These are phyloP conservation scores for Hedychridium roseum DNA, from an alignment of 2,888 invertebrate genomes.

Conservation along the genomic window DNA sequence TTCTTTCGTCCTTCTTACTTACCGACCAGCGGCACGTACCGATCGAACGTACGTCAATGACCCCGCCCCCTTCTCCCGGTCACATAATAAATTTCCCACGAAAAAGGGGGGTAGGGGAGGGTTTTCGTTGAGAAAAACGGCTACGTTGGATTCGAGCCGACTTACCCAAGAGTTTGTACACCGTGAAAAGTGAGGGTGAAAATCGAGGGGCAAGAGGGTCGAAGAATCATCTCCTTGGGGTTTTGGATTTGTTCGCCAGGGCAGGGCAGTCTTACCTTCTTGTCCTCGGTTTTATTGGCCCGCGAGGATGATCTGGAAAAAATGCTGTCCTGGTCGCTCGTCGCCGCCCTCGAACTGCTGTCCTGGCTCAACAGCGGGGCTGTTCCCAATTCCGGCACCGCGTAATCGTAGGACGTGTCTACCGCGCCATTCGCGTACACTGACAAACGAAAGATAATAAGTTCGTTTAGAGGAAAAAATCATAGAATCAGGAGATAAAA, in stretches of 20 bases:
- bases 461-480: too few species aligned
- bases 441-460: too few species aligned
- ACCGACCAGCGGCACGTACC: constrained; percentile 7
- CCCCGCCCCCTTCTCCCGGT: too few species aligned
- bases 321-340: constrained; percentile 65
- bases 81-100: too few species aligned
- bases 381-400: constrained; percentile 78
- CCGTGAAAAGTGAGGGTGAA: background rate
- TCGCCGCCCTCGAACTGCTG: too few species aligned
- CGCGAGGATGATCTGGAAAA: constrained; percentile 61
- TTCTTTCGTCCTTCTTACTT: constrained; percentile 1
- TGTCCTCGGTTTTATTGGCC: constrained; percentile 62
- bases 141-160: background rate
- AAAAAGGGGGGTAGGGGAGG: too few species aligned
- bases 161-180: background rate
- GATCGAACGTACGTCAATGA: background rate
- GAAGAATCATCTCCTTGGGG: too few species aligned
- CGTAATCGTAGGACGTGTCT: constrained; percentile 79
- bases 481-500: too few species aligned
- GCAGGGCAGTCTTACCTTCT: constrained; percentile 60
- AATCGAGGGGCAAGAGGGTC: too few species aligned
- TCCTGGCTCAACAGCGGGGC: constrained; percentile 72
- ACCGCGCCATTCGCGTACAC: constrained; percentile 60
- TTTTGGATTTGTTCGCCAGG: too few species aligned
- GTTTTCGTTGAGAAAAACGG: background rate